Evolutionary conservation across 1,140 invertebrate species (phyloP).

Genomic region (Calliphora vicina): DNA sequence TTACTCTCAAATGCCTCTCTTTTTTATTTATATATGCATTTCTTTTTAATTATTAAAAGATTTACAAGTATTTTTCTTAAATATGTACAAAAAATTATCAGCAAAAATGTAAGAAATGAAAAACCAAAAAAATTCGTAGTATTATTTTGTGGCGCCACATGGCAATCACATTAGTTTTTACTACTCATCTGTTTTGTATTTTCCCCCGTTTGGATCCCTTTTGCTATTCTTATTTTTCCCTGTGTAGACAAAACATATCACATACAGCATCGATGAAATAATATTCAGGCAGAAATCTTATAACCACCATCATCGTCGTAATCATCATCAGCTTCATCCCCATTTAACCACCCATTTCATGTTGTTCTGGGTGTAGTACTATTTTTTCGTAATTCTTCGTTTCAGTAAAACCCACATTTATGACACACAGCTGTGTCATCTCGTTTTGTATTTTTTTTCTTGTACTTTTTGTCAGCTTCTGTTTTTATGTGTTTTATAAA

Average conservation of each 20-base stretch:
- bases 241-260: background rate
- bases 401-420: background rate
- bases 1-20: background rate
- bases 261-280: background rate
- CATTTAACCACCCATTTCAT: constrained; percentile 16
- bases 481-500: constrained; percentile 14
- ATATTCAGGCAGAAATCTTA: background rate
- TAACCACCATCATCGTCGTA: background rate
- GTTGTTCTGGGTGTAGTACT: background rate
- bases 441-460: background rate
- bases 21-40: background rate
- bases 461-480: too few relatives aligned
- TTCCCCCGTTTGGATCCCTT: background rate
- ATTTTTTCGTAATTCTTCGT: background rate
- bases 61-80: background rate
- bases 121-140: background rate
- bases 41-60: background rate
- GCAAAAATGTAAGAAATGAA: background rate
- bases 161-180: constrained; percentile 7
- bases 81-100: background rate
- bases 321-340: too few relatives aligned
- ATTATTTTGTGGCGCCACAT: constrained; percentile 9
- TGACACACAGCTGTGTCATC: constrained; percentile 15
- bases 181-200: background rate
- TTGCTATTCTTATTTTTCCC: background rate